A percentile compares a stretch with the other conserved stretches of the same genome.
Conservation (phyloP, 2,888 invertebrate genomes). For the Lutraria lutraria region DNA sequence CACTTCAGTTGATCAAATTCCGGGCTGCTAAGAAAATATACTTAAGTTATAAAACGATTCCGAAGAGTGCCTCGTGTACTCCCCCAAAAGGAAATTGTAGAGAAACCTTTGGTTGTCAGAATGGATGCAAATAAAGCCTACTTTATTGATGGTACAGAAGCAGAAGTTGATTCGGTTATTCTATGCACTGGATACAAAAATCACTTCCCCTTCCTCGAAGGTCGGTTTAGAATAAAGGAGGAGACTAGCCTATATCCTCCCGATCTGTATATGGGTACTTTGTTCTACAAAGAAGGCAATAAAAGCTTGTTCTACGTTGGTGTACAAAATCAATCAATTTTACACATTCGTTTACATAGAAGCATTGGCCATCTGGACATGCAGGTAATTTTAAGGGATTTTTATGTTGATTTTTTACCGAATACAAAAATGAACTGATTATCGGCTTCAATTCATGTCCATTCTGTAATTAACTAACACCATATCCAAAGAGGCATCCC, state of each 20-base stretch:
- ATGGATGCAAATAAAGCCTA: slow-evolving; percentile 9
- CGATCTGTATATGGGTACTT: slow-evolving; percentile 13
- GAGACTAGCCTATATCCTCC: slow-evolving; percentile 4
- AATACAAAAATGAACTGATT: too few relatives aligned
- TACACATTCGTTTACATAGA: slow-evolving; percentile 2
- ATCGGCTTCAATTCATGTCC: too few relatives aligned
- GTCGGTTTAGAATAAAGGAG: slow-evolving; percentile 12
- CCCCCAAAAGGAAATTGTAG: not conserved
- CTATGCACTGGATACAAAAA: slow-evolving; percentile 21
- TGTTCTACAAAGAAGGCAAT: slow-evolving; percentile 21
- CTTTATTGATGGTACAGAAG: not conserved
- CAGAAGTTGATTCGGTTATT: slow-evolving; percentile 25
- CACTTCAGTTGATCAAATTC: slow-evolving; percentile 33
- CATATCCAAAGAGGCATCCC: too few relatives aligned
- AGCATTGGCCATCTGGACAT: slow-evolving; percentile 14
- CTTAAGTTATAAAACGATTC: not conserved
- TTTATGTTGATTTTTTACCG: not conserved
- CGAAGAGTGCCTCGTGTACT: slow-evolving; percentile 21
- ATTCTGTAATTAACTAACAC: too few relatives aligned
- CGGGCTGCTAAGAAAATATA: slow-evolving; percentile 4
- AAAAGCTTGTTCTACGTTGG: slow-evolving; percentile 30
- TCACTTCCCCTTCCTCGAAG: slow-evolving; percentile 21
- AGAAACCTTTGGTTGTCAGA: not conserved
- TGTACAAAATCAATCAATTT: slow-evolving; percentile 12
- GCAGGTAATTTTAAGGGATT: not conserved